Percentiles rank a stretch among this genome's conserved stretches.
phyloP scores from a whole-genome alignment of 2,888 invertebrate genomes.

The Drosophila formosana region DNA sequence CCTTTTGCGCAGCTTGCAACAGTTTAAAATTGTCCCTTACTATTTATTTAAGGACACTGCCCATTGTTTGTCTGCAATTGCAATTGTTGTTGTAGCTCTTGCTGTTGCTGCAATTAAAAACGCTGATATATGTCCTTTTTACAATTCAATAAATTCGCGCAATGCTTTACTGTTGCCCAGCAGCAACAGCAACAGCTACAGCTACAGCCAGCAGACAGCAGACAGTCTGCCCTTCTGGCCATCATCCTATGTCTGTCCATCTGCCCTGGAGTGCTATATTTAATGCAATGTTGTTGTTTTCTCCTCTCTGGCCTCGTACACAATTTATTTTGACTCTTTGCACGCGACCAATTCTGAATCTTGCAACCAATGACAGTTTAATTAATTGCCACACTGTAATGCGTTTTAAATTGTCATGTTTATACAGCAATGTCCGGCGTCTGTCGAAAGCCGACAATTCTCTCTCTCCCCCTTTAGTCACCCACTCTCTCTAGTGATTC shows the following conservation, averaged over 20 bases:
- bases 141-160: constrained; percentile 81
- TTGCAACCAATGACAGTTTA: constrained; percentile 81
- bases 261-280: constrained; percentile 28
- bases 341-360: constrained; percentile 75
- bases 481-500: neutral
- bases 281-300: constrained; percentile 41
- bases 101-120: constrained; percentile 75
- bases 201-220: neutral
- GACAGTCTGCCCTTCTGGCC: constrained; percentile 20
- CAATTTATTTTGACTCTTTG: constrained; percentile 77
- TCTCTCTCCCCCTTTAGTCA: neutral
- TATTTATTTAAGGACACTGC: constrained; percentile 62
- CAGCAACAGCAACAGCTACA: neutral
- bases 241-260: constrained; percentile 9
- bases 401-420: constrained; percentile 81
- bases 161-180: constrained; percentile 59
- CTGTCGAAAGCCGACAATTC: constrained; percentile 40
- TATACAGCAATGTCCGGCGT: constrained; percentile 67
- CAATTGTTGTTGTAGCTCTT: constrained; percentile 31
- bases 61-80: constrained; percentile 28
- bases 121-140: constrained; percentile 81
- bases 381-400: constrained; percentile 81
- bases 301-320: constrained; percentile 30
- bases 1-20: constrained; percentile 12
- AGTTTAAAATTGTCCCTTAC: constrained; percentile 55